These are phyloP conservation scores for Schlechtendalia chinensis DNA, from an alignment of 1,140 invertebrate genomes.

Conservation along the genomic window DNA sequence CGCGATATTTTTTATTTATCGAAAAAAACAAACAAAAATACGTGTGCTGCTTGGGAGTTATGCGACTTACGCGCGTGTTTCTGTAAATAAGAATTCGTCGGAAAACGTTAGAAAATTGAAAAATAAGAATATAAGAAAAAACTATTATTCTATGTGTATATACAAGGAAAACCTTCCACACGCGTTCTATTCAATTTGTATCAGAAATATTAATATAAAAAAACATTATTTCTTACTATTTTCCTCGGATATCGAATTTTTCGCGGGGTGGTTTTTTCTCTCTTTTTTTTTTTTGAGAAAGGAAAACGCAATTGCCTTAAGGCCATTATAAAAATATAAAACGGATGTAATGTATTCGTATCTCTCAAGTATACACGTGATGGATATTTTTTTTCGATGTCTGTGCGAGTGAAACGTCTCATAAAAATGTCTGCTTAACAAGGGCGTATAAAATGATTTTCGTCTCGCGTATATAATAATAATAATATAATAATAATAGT, in stretches of 20 bases:
- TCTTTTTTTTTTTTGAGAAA: background rate
- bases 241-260: background rate
- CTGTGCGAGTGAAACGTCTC: too few species aligned
- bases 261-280: too few species aligned
- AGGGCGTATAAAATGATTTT: too few species aligned
- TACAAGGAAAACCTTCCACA: background rate
- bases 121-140: background rate
- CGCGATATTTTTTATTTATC: too few species aligned
- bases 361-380: too few species aligned
- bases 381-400: too few species aligned
- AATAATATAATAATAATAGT: too few species aligned
- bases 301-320: background rate
- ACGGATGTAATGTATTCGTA: too few species aligned
- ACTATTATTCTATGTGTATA: constrained; percentile 3
- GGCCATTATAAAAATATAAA: background rate
- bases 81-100: background rate
- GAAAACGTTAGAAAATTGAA: constrained; percentile 17
- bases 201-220: constrained; percentile 17
- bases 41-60: too few species aligned
- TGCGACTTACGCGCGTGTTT: background rate
- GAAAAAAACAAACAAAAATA: too few species aligned
- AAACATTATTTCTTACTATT: constrained; percentile 17
- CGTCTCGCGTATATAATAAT: too few species aligned
- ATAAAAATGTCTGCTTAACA: too few species aligned
- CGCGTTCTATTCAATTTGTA: background rate